These are phyloP conservation scores for Sesamia nonagrioides DNA, from an alignment of 1,140 invertebrate genomes.

Conservation along the genomic window DNA sequence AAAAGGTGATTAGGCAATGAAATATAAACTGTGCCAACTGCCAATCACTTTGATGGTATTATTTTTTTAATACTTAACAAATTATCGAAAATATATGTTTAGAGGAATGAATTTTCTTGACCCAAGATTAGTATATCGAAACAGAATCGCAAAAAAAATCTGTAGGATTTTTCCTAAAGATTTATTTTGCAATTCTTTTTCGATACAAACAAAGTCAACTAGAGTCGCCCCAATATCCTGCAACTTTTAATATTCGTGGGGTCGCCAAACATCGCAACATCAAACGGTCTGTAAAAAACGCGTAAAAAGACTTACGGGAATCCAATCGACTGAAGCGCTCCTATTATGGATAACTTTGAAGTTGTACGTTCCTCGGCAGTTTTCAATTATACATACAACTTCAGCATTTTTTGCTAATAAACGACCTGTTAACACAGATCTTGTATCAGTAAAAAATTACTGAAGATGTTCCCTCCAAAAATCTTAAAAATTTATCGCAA, in stretches of 20 bases:
- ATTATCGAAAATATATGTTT: background rate
- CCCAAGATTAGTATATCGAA: background rate
- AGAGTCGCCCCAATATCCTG: background rate
- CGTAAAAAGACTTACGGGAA: background rate
- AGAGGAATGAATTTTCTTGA: background rate
- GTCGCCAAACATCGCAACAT: constrained; percentile 19
- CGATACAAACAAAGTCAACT: background rate
- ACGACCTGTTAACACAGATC: too few relatives aligned
- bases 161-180: background rate
- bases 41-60: too few relatives aligned
- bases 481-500: too few relatives aligned
- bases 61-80: background rate
- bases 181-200: background rate
- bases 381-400: too few relatives aligned
- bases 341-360: constrained; percentile 8
- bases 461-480: too few relatives aligned
- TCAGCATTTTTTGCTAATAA: too few relatives aligned
- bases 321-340: background rate
- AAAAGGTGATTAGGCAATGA: too few relatives aligned
- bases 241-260: constrained; percentile 5
- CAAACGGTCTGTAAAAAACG: background rate
- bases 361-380: too few relatives aligned
- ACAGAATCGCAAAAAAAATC: too few relatives aligned
- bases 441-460: too few relatives aligned
- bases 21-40: too few relatives aligned